Evolutionary conservation across 1,140 invertebrate genomes (phyloP), one percentile per base, ranked within the genome.

Genomic region (Halictus rubicundus): DNA sequence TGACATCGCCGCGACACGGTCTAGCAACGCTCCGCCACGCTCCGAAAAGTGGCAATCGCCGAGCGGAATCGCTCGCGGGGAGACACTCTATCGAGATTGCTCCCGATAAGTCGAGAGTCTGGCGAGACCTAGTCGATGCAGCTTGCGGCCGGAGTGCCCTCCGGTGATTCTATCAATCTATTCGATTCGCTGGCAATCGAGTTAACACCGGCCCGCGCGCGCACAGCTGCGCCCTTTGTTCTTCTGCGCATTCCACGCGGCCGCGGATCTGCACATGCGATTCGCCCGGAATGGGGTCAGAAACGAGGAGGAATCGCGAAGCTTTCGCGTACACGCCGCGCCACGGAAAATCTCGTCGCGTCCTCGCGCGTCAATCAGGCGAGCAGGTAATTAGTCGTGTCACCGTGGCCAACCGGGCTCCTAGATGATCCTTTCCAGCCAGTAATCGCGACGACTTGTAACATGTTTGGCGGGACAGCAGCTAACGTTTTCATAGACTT

Each of bases 231-330:
- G 21, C 75, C 75, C 63, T 80, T 74, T 75, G 71, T 80, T 80
- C 78, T 60, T 75, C 71, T 0, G 21, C 63, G 78, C 78, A 80
- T 80, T 74, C 78, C 78, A 16, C 63, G 66, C n/a, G 69, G 60
- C 70, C 65, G 14, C n/a, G 76, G 46, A 25, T 68, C 78, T 42
- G 71, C 78, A 54, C 70, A 70, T 42, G 70, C 61, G 77, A 65
- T 25, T 72, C 49, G 37, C 54, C 59, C 19, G 78, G 78, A 80
- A 80, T 80, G 78, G 71, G 78, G 78, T 80, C 78, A 80, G 71
- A 80, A 68, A 39, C 19, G 64, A 80, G 64, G 60, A 74, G 66
- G 74, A 71, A 54, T 54, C 16, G 63, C 68, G 42, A 2, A 7
- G 68, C 68, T 63, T 77, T 77, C 61, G 69, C 61, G 75, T 46